Percentiles rank a stretch among this genome's conserved stretches.
phyloP scores from a whole-genome alignment of 2,888 invertebrate genomes.

The Eudemis profundana region DNA sequence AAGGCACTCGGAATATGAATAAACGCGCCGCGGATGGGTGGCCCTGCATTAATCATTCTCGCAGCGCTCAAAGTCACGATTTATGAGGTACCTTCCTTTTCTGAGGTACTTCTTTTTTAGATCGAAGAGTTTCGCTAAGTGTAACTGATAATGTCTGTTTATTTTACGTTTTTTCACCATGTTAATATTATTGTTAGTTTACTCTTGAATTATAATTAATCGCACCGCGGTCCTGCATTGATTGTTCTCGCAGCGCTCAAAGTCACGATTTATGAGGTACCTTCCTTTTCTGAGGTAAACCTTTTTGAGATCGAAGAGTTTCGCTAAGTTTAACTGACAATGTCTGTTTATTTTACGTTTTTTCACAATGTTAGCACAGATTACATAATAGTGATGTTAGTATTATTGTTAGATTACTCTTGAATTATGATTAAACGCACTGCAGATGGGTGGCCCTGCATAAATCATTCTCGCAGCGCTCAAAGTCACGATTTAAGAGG shows the following conservation, averaged over 20 bases:
- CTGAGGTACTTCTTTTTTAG: slow-evolving; percentile 3
- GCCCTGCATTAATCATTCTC: slow-evolving; percentile 54
- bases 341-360: background rate
- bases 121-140: background rate
- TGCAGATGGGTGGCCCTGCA: slow-evolving; percentile 51
- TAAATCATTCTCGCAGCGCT: slow-evolving; percentile 53
- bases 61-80: slow-evolving; percentile 49
- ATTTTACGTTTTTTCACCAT: slow-evolving; percentile 43
- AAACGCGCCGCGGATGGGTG: slow-evolving; percentile 52
- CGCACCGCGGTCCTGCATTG: slow-evolving; percentile 52
- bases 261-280: slow-evolving; percentile 45
- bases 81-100: slow-evolving; percentile 21
- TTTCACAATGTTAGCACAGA: too few species aligned
- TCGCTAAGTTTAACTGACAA: background rate
- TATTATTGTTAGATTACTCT: too few species aligned
- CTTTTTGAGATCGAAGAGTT: background rate
- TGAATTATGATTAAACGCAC: slow-evolving; percentile 53
- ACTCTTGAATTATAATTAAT: slow-evolving; percentile 55
- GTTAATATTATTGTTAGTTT: too few species aligned
- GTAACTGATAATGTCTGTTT: background rate
- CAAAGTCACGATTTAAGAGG: slow-evolving; percentile 46
- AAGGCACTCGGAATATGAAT: slow-evolving; percentile 52
- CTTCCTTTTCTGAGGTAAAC: slow-evolving; percentile 14
- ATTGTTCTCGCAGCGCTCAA: slow-evolving; percentile 51
- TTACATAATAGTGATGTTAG: too few species aligned